Evolutionary conservation across 2,113 vertebrate genomes (phyloP).

Genomic region (Pelusios castaneus): DNA sequence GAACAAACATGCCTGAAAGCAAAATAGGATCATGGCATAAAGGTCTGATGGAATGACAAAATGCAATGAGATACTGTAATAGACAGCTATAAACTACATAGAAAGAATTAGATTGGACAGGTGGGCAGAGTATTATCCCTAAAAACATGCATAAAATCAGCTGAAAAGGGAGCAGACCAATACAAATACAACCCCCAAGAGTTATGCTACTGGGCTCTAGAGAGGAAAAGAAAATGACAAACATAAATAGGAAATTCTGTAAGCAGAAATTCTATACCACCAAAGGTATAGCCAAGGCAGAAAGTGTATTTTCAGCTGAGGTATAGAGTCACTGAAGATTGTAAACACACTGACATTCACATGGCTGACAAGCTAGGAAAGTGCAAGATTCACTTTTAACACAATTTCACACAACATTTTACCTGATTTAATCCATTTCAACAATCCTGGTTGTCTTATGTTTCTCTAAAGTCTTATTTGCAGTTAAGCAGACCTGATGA

Average conservation of each 20-base stretch:
- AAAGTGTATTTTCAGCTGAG: not conserved
- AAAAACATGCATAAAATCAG: not conserved
- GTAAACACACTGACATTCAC: not conserved
- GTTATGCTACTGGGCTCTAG: not conserved
- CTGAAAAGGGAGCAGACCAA: not conserved
- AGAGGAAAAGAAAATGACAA: not conserved
- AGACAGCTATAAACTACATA: accelerated
- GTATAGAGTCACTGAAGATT: not conserved
- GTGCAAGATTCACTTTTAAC: not conserved
- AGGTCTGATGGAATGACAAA: not conserved
- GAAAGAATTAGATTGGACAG: accelerated
- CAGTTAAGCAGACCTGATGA: not conserved
- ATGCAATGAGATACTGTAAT: accelerated
- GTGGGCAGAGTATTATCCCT: not conserved
- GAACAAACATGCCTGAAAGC: accelerated
- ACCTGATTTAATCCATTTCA: not conserved
- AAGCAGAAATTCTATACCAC: not conserved
- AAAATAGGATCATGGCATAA: not conserved
- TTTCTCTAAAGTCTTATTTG: not conserved
- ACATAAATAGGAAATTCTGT: not conserved
- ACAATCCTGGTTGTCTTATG: not conserved
- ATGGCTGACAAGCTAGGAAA: not conserved
- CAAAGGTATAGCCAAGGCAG: not conserved
- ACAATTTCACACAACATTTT: not conserved
- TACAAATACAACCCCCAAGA: not conserved